Percentiles rank a stretch among this genome's conserved stretches.
Conservation (phyloP, 1,140 invertebrate genomes). For the Calosoma granatense region DNA sequence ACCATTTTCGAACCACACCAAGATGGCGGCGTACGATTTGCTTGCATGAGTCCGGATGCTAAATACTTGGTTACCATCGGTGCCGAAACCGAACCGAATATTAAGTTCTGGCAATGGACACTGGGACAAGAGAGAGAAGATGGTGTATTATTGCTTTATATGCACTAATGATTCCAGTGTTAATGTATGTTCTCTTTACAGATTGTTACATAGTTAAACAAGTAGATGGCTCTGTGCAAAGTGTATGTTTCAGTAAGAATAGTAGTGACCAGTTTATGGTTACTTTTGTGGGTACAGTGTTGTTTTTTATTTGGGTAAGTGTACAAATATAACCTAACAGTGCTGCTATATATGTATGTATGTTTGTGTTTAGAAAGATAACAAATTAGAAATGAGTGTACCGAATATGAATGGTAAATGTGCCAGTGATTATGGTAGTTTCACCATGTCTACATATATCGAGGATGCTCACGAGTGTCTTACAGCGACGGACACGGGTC, state of each 20-base stretch:
- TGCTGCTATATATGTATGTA: neutral
- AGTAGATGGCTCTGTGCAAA: slow-evolving; percentile 21
- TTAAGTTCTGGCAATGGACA: slow-evolving; percentile 48
- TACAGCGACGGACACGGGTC: slow-evolving; percentile 24
- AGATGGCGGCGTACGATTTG: slow-evolving; percentile 28
- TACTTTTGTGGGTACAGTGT: slow-evolving; percentile 29
- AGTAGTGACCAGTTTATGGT: slow-evolving; percentile 31
- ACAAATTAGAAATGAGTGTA: slow-evolving; percentile 14
- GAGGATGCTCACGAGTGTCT: slow-evolving; percentile 16
- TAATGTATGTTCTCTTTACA: neutral
- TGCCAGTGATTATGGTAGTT: slow-evolving; percentile 14
- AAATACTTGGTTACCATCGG: slow-evolving; percentile 44
- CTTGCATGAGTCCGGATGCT: slow-evolving; percentile 41
- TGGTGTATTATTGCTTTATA: slow-evolving; percentile 29
- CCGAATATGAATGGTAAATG: slow-evolving; percentile 13
- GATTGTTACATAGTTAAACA: slow-evolving; percentile 6
- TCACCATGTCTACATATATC: slow-evolving; percentile 24
- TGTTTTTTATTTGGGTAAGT: slow-evolving; percentile 34
- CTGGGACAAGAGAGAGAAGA: slow-evolving; percentile 37
- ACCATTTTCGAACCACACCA: slow-evolving; percentile 41
- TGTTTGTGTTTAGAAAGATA: slow-evolving; percentile 13
- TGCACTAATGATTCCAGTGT: neutral
- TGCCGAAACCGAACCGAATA: slow-evolving; percentile 31
- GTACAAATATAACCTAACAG: neutral
- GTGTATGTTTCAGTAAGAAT: slow-evolving; percentile 32